Evolutionary conservation across 2,113 vertebrate genomes (phyloP).

Genomic region (Menura novaehollandiae): DNA sequence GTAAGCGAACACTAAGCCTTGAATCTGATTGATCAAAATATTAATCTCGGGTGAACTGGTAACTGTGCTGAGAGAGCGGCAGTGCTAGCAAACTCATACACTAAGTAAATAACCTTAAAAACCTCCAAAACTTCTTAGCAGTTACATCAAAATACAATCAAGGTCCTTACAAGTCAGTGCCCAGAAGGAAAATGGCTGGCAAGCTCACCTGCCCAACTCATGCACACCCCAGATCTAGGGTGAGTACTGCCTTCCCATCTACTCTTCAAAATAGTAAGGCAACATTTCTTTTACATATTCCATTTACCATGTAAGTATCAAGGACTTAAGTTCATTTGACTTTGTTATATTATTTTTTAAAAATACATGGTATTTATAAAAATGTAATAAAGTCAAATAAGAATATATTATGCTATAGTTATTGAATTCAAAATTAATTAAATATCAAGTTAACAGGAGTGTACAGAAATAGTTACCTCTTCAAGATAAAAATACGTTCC

Average conservation of each 20-base stretch:
- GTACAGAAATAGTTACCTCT: not conserved
- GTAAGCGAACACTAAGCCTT: not conserved
- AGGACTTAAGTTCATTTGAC: not conserved
- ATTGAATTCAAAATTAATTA: not conserved
- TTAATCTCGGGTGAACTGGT: not conserved
- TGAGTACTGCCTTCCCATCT: not conserved
- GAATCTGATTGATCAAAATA: not conserved
- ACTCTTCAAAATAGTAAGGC: not conserved
- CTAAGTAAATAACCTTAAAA: not conserved
- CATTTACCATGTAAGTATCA: not conserved
- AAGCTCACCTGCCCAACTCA: not conserved
- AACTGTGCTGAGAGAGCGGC: not conserved
- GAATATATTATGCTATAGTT: not conserved
- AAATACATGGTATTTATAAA: not conserved
- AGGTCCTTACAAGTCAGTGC: not conserved
- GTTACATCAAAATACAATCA: not conserved
- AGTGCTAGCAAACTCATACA: not conserved
- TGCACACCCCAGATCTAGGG: not conserved
- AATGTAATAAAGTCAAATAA: not conserved
- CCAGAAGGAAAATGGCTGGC: not conserved
- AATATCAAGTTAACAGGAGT: not conserved
- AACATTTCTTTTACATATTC: not conserved
- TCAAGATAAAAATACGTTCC: not conserved
- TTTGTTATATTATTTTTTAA: not conserved
- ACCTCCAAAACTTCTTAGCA: not conserved